These are phyloP conservation scores for Hybos culiciformis DNA, from an alignment of 2,888 invertebrate species.

Conservation along the genomic window DNA sequence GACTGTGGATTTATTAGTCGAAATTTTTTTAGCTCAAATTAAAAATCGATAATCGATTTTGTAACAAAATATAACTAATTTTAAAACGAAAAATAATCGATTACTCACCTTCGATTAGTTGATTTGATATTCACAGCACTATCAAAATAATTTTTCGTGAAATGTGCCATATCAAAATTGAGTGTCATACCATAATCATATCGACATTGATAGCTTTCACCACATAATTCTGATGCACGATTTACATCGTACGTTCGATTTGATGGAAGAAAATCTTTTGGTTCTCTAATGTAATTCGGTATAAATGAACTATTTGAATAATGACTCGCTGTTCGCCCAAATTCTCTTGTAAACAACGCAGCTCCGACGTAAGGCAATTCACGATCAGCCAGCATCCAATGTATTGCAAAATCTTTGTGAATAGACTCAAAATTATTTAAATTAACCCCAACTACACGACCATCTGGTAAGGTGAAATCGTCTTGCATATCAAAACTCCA, in stretches of 20 bases:
- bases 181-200: conserved; percentile 80
- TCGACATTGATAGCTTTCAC: conserved; percentile 70
- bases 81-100: not conserved
- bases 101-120: conserved; percentile 23
- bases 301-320: conserved; percentile 65
- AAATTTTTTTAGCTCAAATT: too few relatives aligned
- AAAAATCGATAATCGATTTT: not conserved
- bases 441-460: conserved; percentile 43
- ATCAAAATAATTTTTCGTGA: conserved; percentile 70
- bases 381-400: conserved; percentile 72
- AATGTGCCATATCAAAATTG: conserved; percentile 72
- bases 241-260: conserved; percentile 53
- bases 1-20: too few relatives aligned
- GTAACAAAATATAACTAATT: not conserved
- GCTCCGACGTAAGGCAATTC: conserved; percentile 57
- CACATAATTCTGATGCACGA: conserved; percentile 57
- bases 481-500: conserved; percentile 76
- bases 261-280: conserved; percentile 55
- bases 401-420: conserved; percentile 64
- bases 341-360: conserved; percentile 65
- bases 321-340: conserved; percentile 64
- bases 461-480: conserved; percentile 67
- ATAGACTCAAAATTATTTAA: conserved; percentile 54
- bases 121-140: conserved; percentile 33
- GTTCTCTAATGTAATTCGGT: conserved; percentile 58